Percentiles rank a stretch among this genome's conserved stretches.
Conservation (phyloP, 2,888 invertebrate species). For the Rhagophthalmus giganteus region DNA sequence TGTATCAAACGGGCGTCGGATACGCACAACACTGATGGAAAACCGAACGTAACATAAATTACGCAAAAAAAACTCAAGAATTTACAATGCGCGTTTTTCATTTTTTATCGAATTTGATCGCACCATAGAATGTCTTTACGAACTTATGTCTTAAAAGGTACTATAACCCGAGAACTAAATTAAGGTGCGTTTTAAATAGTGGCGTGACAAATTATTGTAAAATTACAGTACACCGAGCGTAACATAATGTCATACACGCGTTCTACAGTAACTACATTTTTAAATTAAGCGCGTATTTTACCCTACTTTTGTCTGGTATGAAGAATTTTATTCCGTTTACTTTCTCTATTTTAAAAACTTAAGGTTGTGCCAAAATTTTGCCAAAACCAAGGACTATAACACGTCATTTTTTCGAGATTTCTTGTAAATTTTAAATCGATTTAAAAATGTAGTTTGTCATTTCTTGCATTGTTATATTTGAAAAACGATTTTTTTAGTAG, state of each 20-base stretch:
- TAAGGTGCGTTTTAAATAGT: conserved; percentile 49
- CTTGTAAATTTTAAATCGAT: too few species aligned
- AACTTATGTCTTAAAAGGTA: conserved; percentile 31
- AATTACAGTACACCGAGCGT: conserved; percentile 48
- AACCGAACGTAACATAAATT: background rate
- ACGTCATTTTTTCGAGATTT: too few species aligned
- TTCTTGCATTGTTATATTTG: too few species aligned
- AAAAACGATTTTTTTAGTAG: too few species aligned
- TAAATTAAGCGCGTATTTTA: too few species aligned
- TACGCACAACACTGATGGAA: conserved; percentile 1
- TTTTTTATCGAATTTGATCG: conserved; percentile 16
- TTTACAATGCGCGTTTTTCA: conserved; percentile 15
- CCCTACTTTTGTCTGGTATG: too few species aligned
- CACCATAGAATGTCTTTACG: conserved; percentile 24
- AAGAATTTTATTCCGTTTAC: too few species aligned
- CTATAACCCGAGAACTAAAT: conserved; percentile 39
- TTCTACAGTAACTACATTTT: background rate
- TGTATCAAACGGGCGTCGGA: conserved; percentile 42
- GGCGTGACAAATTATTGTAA: conserved; percentile 54
- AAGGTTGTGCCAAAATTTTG: too few species aligned
- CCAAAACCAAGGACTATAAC: too few species aligned
- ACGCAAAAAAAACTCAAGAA: conserved; percentile 10
- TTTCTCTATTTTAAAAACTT: too few species aligned
- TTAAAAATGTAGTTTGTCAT: too few species aligned
- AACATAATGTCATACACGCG: conserved; percentile 41